Base-by-base conservation (phyloP, 2,113 vertebrate species). In the Hyperopisus bebe region DNA sequence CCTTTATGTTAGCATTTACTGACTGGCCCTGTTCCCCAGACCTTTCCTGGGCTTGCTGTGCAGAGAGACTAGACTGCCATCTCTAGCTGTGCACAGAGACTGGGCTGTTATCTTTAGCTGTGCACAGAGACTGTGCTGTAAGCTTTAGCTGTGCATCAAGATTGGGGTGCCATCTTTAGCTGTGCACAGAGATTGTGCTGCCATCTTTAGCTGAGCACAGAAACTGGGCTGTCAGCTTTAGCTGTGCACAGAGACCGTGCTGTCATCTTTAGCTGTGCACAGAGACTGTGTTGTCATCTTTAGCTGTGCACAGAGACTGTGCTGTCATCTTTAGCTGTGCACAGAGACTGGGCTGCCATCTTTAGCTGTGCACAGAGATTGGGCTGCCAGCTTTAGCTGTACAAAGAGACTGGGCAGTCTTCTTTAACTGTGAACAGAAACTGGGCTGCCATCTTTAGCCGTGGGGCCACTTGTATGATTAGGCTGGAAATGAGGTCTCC, bases 61-160 rank as follows among this genome's bases (percentile, higher is more conserved):
- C 90, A 90, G 91, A 93, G 90, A 93, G 96, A 96, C 94, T 95
- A 77, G 91, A 58, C 89, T 95, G 96, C 95, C 95, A 94, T 95
- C 94, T 91, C 95, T 92, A 92, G 94, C 93, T 93, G 93, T 92
- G 94, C 51, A 53, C 51, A 19, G 17, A 53, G 17, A 53, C 17
- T 21, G 4, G 3, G 17, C 4, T 95, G 96, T 95, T 95, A 95
- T 95, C 94, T 91, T 95, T 92, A 92, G 94, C 93, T 93, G 93
- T 92, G 94, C 51, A 55, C 51, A 5, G 19, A 55, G 51, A 55
- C 10, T 48, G 10, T 0, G 47, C 47, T 95, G 96, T 96, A 95
- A 94, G 5, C 44, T 7, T 46, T 46, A 46, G 44, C 44, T 44
- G 44, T 5, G 44, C 44, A 44, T 5, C 0, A 5, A 44, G 44